Percentiles rank a stretch among this genome's conserved stretches.
Conservation (phyloP, 1,140 invertebrate species). For the Cardiocondyla obscurior region DNA sequence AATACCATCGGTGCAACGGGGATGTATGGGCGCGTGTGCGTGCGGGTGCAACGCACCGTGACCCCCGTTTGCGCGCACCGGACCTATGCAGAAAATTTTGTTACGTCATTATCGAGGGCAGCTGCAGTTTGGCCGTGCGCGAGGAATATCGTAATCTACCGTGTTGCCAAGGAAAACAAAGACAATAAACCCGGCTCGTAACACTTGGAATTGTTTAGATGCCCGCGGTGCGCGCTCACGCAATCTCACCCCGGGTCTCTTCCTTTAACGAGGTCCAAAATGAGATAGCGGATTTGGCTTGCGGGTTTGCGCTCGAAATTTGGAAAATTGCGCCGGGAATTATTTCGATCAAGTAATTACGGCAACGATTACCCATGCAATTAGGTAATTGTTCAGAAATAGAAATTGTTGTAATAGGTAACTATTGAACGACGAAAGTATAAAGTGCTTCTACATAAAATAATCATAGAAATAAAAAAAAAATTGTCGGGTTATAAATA, state of each 20-base stretch:
- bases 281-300: not conserved
- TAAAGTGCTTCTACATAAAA: not conserved
- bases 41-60: slow-evolving; percentile 42
- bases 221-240: not conserved
- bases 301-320: not conserved
- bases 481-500: not conserved
- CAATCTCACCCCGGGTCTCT: no score
- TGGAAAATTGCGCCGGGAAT: not conserved
- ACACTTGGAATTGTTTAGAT: not conserved
- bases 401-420: not conserved
- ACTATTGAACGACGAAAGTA: not conserved
- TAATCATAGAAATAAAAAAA: no score
- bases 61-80: slow-evolving; percentile 40
- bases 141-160: slow-evolving; percentile 13
- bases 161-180: slow-evolving; percentile 36
- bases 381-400: not conserved
- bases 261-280: not conserved
- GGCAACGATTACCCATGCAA: no score
- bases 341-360: not conserved
- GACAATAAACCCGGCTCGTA: not conserved
- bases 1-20: slow-evolving; percentile 52
- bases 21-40: not conserved
- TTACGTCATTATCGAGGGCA: slow-evolving; percentile 44
- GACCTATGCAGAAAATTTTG: slow-evolving; percentile 43
- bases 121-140: slow-evolving; percentile 20